Conservation (phyloP, 2,888 invertebrate species). For the Amaurobius ferox region DNA sequence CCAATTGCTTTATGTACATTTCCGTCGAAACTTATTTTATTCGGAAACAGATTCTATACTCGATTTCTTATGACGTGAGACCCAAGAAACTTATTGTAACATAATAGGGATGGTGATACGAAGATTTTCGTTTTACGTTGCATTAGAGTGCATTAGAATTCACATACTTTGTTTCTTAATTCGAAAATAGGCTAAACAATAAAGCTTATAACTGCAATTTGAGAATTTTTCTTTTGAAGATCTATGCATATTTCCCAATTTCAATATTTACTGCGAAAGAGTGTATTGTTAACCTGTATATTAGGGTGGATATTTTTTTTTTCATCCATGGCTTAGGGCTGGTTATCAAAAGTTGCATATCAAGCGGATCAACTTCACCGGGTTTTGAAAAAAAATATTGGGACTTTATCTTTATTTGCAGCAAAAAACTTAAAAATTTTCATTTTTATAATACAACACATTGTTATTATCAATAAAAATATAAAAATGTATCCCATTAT, state of each 20-base stretch:
- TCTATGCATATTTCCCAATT: too few species aligned
- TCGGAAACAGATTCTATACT: not conserved
- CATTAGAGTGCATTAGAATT: not conserved
- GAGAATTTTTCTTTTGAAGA: too few species aligned
- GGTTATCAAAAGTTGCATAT: too few species aligned
- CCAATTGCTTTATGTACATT: slow-evolving; percentile 53
- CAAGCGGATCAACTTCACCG: too few species aligned
- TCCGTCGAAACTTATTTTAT: slow-evolving; percentile 28
- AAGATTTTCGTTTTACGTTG: not conserved
- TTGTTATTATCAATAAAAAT: too few species aligned
- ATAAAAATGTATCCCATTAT: too few species aligned
- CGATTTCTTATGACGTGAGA: not conserved
- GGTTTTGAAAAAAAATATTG: too few species aligned
- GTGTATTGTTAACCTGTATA: not conserved
- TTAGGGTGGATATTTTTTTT: not conserved
- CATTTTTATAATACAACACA: too few species aligned
- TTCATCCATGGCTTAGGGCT: too few species aligned
- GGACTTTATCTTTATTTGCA: too few species aligned
- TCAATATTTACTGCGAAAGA: not conserved
- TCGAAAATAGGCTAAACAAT: not conserved
- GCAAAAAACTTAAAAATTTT: too few species aligned
- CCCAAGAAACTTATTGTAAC: not conserved
- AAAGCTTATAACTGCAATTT: too few species aligned
- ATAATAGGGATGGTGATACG: not conserved
- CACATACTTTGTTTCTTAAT: not conserved